A percentile compares a stretch with the other conserved stretches of the same genome.
phyloP scores from a whole-genome alignment of 2,113 vertebrate species.

The Mus pahari region DNA sequence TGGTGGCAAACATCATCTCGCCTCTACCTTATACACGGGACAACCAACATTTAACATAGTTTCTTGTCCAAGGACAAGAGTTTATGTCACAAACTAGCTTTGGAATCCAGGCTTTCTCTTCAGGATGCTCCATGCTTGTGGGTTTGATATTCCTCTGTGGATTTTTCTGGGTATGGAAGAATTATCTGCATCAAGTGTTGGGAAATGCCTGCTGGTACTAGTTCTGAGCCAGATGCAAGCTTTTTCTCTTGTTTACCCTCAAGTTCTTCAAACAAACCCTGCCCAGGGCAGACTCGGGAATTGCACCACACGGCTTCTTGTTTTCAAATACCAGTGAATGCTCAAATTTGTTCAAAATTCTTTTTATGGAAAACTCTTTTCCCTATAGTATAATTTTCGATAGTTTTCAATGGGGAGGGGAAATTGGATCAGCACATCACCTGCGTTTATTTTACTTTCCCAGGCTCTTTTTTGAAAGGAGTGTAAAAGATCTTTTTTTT shows the following conservation, averaged over 20 bases:
- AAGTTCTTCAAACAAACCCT: conserved; percentile 59
- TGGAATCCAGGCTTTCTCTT: neutral
- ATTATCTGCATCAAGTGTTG: neutral
- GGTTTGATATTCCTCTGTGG: neutral
- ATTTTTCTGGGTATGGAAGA: neutral
- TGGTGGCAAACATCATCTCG: neutral
- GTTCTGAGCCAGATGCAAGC: neutral
- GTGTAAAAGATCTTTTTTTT: conserved; percentile 78
- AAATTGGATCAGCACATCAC: conserved; percentile 86
- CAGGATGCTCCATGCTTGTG: neutral
- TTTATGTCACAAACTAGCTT: neutral
- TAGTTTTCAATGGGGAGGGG: conserved; percentile 76
- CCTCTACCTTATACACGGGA: neutral
- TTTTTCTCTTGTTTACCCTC: neutral
- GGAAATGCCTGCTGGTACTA: neutral
- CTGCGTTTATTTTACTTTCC: conserved; percentile 86
- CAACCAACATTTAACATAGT: neutral
- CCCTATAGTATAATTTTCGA: conserved; percentile 76
- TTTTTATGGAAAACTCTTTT: conserved; percentile 82
- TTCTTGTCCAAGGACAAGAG: neutral
- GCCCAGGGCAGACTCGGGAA: conserved; percentile 47
- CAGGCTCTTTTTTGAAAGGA: conserved; percentile 83
- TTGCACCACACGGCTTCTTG: conserved; percentile 48
- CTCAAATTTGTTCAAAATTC: conserved; percentile 84
- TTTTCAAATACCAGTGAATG: conserved; percentile 72